Evolutionary conservation across 2,888 invertebrate species (phyloP), one percentile per base, ranked within the genome.

Genomic region (Amiota minor): DNA sequence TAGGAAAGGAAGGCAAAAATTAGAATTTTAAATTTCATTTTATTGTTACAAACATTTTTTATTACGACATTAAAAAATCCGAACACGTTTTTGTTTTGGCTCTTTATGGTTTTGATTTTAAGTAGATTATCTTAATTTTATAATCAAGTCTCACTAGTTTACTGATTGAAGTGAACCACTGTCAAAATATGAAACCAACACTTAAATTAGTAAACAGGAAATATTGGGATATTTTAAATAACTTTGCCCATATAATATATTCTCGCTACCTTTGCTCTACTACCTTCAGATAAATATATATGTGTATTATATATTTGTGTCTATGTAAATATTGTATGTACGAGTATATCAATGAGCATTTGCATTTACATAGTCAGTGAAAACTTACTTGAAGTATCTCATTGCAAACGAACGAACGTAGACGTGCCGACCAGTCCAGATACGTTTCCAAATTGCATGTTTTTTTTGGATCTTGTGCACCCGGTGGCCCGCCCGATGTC

Each of bases 381-480:
- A 12, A 16, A 80, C 84, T 85, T 82, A 90, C 90, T 88, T 89
- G 88, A 77, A 89, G 85, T 82, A 90, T 90, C 86, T 89, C 89
- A 79, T 90, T 90, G 82, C 89, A 89, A 78, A 89, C 89, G 83
- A 89, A 88, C 75, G 89, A 81, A 73, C 89, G 88, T 74, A 89
- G 79, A 82, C 89, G 89, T 82, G 88, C 86, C 78, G 89, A 88
- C 90, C 90, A 89, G 78, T 89, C 89, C 74, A 89, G 83, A 81
- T 90, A 90, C 74, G 88, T 89, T 86, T 90, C 89, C 84, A 90
- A 83, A 80, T 89, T 90, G 79, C 90, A 90, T 56, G 90, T 90
- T 81, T 90, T 90, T 77, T 90, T 90, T 71, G 89, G 86, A 84
- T 87, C 89, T 78, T 89, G 88, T 72, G 79, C 81, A 71, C 88